Evolutionary conservation across 2,113 vertebrate species (phyloP).

Genomic region (Stercorarius parasiticus): DNA sequence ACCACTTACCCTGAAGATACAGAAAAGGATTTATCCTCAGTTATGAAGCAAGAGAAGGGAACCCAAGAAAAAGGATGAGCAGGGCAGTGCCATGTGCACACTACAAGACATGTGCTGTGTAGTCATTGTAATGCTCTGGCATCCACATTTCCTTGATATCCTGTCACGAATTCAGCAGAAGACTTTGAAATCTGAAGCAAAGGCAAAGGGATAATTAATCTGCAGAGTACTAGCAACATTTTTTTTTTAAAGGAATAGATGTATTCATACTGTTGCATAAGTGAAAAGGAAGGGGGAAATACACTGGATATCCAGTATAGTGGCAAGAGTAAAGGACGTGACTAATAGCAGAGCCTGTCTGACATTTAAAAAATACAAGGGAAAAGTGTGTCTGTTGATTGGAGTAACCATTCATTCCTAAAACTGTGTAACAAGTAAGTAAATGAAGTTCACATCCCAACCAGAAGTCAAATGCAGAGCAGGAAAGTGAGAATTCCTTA

Average conservation of each 20-base stretch:
- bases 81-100: neutral
- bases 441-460: neutral
- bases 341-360: neutral
- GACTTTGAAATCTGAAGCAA: neutral
- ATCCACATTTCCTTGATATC: neutral
- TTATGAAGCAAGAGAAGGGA: neutral
- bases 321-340: neutral
- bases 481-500: neutral
- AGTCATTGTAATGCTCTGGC: neutral
- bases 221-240: neutral
- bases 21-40: neutral
- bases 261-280: neutral
- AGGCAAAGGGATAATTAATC: neutral
- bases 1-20: neutral
- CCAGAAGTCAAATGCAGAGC: neutral
- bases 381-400: neutral
- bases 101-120: accelerated
- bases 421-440: neutral
- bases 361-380: neutral
- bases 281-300: neutral
- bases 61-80: neutral
- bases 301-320: too few species aligned
- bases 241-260: neutral
- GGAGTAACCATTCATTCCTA: neutral
- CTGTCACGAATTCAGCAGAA: neutral